Conservation (phyloP, 2,888 invertebrate genomes). For the Agrochola lota region DNA sequence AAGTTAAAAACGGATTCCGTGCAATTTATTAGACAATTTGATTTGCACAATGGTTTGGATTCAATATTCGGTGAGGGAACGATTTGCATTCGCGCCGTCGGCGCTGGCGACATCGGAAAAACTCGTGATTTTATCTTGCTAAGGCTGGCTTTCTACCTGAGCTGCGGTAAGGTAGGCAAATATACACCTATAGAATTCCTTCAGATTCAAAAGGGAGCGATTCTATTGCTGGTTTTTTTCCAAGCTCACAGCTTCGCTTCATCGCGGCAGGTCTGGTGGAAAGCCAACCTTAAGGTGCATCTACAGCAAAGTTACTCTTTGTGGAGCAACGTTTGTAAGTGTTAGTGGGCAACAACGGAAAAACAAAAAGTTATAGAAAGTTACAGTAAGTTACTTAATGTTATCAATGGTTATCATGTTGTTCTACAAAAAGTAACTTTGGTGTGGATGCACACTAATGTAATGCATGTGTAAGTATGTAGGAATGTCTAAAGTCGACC, state of each 20-base stretch:
- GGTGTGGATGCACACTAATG: neutral
- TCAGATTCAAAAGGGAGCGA: neutral
- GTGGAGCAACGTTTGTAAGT: too few species aligned
- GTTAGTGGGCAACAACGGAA: too few species aligned
- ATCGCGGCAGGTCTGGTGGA: neutral
- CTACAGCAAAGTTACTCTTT: too few species aligned
- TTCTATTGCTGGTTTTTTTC: neutral
- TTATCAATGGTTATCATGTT: too few species aligned
- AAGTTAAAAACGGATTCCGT: slow-evolving; percentile 66
- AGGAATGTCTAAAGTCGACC: slow-evolving; percentile 41
- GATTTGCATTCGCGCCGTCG: slow-evolving; percentile 68
- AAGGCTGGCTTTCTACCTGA: slow-evolving; percentile 7
- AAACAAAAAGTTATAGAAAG: too few species aligned
- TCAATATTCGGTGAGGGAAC: slow-evolving; percentile 65
- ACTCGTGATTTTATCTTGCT: slow-evolving; percentile 22
- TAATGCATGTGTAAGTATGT: slow-evolving; percentile 13
- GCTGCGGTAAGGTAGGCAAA: neutral
- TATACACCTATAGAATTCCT: neutral
- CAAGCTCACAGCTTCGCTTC: neutral
- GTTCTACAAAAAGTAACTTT: too few species aligned
- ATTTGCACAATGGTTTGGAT: slow-evolving; percentile 64
- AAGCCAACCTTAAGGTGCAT: neutral
- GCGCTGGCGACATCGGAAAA: slow-evolving; percentile 27
- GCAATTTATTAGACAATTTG: slow-evolving; percentile 68
- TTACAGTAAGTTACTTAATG: too few species aligned